Base-by-base conservation (phyloP, 2,797 vertebrate genomes). In the Amblyopsis hoosieri region DNA sequence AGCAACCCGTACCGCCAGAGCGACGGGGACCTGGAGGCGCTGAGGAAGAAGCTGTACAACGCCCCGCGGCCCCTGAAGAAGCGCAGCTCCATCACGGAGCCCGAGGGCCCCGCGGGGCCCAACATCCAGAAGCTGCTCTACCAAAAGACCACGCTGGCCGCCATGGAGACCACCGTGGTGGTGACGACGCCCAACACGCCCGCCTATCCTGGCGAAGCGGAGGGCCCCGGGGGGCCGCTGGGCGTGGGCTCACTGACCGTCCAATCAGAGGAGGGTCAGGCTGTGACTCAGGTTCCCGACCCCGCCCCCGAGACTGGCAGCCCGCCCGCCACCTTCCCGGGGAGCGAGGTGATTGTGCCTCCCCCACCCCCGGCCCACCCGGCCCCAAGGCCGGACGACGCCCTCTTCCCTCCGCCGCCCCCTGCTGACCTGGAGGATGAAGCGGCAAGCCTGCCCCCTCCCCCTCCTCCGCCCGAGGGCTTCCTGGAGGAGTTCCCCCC, bases 91-190 rank as follows among this genome's bases (percentile, higher is more conserved):
- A 98, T 99, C 69, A 98, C 97, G 0, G 97, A 99, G 76, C 97
- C 97, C 0, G 97, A 99, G 77, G 96, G 97, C 2, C 97, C 97
- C 0, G 94, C 93, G 0, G 97, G 97, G 37, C 97, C 97, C n/a
- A 98, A 98, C 78, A 96, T 99, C 63, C 97, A 99, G 90, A 99
- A 98, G 77, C 94, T 99, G 2, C 75, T 98, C n/a, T 99, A 99
- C 78, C 97, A 99, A 92, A 95, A 97, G 82, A 96, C 97, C 75
- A 98, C 96, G 0, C 83, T 99, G 54, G 95, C 96, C 49, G 97
- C 96, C 14, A 98, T 99, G 96, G 97, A 98, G 88, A 93, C 90
- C 52, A 95, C 91, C 49, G 90, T 91, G 0, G 87, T 59, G 12
- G 90, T 90, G 0, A 87, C 59, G 12, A 81, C 91, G 19, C 94